A percentile compares a stretch with the other conserved stretches of the same genome.
These are phyloP conservation scores for Sibirionetta formosa DNA, from an alignment of 2,797 vertebrate species.

Conservation along the genomic window DNA sequence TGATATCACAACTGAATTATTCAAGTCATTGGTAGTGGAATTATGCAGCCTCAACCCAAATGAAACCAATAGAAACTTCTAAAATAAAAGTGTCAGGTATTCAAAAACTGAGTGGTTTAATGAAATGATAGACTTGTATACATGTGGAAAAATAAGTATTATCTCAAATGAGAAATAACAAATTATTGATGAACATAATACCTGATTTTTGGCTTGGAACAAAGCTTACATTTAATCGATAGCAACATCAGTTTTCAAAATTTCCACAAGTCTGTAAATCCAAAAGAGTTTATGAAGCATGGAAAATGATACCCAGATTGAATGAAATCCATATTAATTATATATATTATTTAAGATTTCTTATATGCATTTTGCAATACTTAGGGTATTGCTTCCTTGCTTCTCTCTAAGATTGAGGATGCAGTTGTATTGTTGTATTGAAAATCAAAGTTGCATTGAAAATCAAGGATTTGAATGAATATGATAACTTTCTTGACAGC, in stretches of 20 bases:
- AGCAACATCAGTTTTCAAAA: slow-evolving; percentile 39
- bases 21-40: slow-evolving; percentile 45
- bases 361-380: background rate
- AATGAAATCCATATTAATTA: background rate
- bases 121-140: slow-evolving; percentile 22
- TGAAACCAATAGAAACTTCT: slow-evolving; percentile 43
- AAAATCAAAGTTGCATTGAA: no score
- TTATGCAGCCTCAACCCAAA: background rate
- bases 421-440: background rate
- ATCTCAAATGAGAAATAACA: slow-evolving; percentile 34
- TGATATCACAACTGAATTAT: slow-evolving; percentile 66
- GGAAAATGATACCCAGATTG: background rate
- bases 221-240: slow-evolving; percentile 43
- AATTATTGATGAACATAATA: slow-evolving; percentile 19
- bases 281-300: background rate
- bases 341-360: no score
- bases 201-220: background rate
- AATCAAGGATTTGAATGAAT: background rate
- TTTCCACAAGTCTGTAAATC: background rate
- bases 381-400: background rate
- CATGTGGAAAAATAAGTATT: slow-evolving; percentile 22
- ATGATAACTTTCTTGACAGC: background rate
- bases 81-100: slow-evolving; percentile 28
- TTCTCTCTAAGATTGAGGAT: background rate
- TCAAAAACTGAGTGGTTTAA: slow-evolving; percentile 36